Base-by-base conservation (phyloP, 2,888 invertebrate species). In the Coleophora deauratella region DNA sequence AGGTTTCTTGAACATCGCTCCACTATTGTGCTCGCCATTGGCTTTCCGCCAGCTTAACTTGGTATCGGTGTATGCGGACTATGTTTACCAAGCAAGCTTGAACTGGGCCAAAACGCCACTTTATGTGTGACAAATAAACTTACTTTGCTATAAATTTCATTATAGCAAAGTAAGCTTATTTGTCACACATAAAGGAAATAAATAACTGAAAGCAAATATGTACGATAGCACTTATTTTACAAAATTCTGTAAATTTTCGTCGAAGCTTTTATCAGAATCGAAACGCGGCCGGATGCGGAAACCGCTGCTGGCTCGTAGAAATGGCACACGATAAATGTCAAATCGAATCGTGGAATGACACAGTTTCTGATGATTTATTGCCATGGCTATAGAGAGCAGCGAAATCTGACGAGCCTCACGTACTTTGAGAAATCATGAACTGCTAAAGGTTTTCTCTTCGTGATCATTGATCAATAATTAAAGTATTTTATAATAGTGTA, bases 41-140 rank as follows among this genome's bases (percentile, higher is more conserved):
- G 21, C 21, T 21, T 21, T 4, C 21, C 21, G 21, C 21, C 21
- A 21, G 21, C 3, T 4, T 4, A 21, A 21, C 6, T 4, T 21
- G 3, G 21, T 6, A 4, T 21, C 53, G 57, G 64, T 69, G 67
- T 69, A 75, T 66, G 66, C 63, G 59, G 56, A 54, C 65, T 57
- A 62, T 69, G 70, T 72, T 72, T 70, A 67, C 63, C 43, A 52
- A 60, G 55, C 49, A 50, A 53, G 50, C 58, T 54, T 60, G 59
- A 55, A 21, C 21, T 21, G 21, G 21, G 21, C 21, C 21, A 21
- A 21, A 21, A 21, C 21, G 6, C 21, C 6, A 21, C 6, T 21
- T 6, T 21, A 21, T 21, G 21, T 21, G 6, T 21, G 21, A 21
- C 21, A 21, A 6, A 21, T 6, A 21, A 21, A 6, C 21, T 21